A percentile compares a stretch with the other conserved stretches of the same genome.
These are phyloP conservation scores for Phaethornis superciliosus DNA, from an alignment of 2,113 vertebrate species.

Conservation along the genomic window DNA sequence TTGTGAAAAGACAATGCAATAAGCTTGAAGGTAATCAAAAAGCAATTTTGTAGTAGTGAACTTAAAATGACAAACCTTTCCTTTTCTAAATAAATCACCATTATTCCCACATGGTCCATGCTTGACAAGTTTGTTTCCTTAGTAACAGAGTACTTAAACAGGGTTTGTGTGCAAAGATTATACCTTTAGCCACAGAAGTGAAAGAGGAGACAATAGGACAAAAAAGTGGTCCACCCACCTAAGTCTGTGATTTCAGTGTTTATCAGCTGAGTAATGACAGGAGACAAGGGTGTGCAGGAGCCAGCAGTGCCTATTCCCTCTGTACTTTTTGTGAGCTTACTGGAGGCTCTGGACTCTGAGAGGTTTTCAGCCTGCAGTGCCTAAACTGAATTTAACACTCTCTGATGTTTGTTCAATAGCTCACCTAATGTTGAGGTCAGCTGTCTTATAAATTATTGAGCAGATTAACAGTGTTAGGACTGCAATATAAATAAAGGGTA, in stretches of 20 bases:
- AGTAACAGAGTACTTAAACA: constrained; percentile 79
- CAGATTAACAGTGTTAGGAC: constrained; percentile 68
- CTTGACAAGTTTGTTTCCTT: constrained; percentile 84
- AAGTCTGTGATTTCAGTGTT: constrained; percentile 14
- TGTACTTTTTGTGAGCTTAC: background rate
- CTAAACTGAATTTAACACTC: constrained; percentile 53
- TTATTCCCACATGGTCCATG: constrained; percentile 77
- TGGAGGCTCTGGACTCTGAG: background rate
- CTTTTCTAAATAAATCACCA: constrained; percentile 85
- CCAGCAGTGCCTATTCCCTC: background rate
- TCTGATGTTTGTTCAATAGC: constrained; percentile 75
- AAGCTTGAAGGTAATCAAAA: constrained; percentile 83
- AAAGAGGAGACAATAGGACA: constrained; percentile 53
- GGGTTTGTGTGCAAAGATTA: constrained; percentile 56
- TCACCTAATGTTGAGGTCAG: constrained; percentile 70
- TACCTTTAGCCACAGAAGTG: constrained; percentile 60
- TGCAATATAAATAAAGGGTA: constrained; percentile 53
- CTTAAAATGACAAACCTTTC: constrained; percentile 83
- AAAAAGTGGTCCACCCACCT: background rate
- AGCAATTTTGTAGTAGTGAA: constrained; percentile 82
- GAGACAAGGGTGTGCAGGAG: background rate
- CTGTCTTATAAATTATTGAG: constrained; percentile 75
- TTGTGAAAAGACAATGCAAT: constrained; percentile 85
- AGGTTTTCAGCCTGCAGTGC: background rate
- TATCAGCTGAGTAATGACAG: background rate